These are phyloP conservation scores for Drosophila azteca DNA, from an alignment of 1,140 invertebrate species.

Conservation along the genomic window DNA sequence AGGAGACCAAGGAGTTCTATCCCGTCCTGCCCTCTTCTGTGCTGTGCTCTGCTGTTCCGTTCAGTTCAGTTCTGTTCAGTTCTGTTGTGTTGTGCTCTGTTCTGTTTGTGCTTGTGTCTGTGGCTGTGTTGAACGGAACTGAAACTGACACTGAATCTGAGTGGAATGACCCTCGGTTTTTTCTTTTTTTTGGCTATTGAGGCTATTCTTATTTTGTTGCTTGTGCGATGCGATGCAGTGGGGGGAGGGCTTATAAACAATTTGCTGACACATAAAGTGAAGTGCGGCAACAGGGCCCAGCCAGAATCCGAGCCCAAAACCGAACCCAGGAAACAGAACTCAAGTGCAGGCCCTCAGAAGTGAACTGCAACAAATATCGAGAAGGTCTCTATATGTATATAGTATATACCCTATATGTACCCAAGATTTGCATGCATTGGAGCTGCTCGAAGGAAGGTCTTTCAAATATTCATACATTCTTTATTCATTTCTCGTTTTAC, in stretches of 20 bases:
- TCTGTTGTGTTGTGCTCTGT: too few relatives aligned
- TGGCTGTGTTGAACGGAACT: neutral
- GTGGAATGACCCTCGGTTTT: too few relatives aligned
- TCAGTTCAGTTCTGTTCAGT: too few relatives aligned
- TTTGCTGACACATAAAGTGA: slow-evolving; percentile 13
- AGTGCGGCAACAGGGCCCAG: too few relatives aligned
- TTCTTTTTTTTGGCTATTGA: too few relatives aligned
- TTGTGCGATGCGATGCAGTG: slow-evolving; percentile 17
- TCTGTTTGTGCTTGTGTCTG: neutral
- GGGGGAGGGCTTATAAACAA: slow-evolving; percentile 28
- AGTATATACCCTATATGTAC: neutral
- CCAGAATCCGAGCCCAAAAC: too few relatives aligned
- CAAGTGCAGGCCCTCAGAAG: neutral
- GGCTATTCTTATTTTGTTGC: neutral
- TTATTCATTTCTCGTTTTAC: slow-evolving; percentile 12
- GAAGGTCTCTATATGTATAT: slow-evolving; percentile 1
- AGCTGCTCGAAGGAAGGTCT: slow-evolving; percentile 27
- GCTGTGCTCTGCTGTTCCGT: too few relatives aligned
- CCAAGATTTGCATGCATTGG: neutral
- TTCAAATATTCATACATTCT: slow-evolving; percentile 50
- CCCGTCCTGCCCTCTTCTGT: too few relatives aligned
- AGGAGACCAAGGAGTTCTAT: neutral
- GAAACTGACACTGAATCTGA: too few relatives aligned
- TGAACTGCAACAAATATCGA: too few relatives aligned
- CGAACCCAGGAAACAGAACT: neutral